phyloP scores from a whole-genome alignment of 2,113 vertebrate species.

The Butorides virescens region DNA sequence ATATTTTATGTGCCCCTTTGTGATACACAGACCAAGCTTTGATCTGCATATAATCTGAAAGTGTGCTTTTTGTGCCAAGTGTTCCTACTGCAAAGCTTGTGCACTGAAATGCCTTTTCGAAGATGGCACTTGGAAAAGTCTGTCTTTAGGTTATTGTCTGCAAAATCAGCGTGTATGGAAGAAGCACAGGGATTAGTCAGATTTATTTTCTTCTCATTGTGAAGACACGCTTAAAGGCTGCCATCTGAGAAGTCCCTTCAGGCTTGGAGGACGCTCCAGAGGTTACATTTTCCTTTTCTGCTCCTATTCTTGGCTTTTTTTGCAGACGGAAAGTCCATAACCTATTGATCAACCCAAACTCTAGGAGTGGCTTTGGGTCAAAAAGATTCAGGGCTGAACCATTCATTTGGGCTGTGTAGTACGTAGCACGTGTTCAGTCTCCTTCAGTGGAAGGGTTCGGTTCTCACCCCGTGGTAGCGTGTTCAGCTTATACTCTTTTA shows the following conservation, averaged over 20 bases:
- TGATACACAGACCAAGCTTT: conserved; percentile 1
- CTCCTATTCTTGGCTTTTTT: background rate
- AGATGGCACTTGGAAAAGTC: conserved; percentile 11
- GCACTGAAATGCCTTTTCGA: background rate
- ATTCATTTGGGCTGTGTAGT: background rate
- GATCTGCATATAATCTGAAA: conserved; percentile 14
- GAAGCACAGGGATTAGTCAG: conserved; percentile 24
- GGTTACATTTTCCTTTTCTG: background rate
- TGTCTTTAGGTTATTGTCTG: conserved; percentile 37
- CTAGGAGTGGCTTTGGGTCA: background rate
- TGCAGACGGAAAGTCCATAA: background rate
- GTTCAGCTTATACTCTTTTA: background rate
- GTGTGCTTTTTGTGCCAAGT: background rate
- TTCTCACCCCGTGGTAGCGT: background rate
- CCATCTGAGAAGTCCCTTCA: background rate
- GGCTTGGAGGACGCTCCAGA: background rate
- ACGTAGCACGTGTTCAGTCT: background rate
- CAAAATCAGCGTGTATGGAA: background rate
- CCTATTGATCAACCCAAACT: background rate
- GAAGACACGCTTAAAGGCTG: background rate
- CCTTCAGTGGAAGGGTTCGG: background rate
- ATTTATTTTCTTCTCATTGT: conserved; percentile 18
- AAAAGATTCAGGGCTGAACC: background rate
- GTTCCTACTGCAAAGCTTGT: background rate
- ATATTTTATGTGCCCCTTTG: conserved; percentile 19